Evolutionary conservation across 1,140 invertebrate species (phyloP).

Genomic region (Drosophila nigromelanica): DNA sequence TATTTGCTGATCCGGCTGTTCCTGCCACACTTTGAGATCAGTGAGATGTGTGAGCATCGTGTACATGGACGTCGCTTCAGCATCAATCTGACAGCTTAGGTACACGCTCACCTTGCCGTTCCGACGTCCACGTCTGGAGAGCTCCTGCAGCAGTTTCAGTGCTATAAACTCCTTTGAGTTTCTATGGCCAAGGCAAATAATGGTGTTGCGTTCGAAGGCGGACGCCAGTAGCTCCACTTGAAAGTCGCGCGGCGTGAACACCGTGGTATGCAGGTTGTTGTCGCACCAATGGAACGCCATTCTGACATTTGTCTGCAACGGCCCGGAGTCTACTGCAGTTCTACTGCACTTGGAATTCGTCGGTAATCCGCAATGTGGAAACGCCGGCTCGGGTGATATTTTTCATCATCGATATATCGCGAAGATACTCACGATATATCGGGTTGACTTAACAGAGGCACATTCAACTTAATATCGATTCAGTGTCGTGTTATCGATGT

Average conservation of each 20-base stretch:
- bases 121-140: constrained; percentile 85
- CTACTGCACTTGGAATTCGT: constrained; percentile 35
- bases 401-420: constrained; percentile 31
- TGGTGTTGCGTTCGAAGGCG: constrained; percentile 91
- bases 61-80: constrained; percentile 55
- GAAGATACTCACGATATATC: constrained; percentile 5
- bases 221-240: constrained; percentile 93
- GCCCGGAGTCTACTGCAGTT: constrained; percentile 13
- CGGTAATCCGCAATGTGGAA: constrained; percentile 40
- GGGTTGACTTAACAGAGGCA: too few relatives aligned
- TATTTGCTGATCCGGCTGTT: constrained; percentile 46
- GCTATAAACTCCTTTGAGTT: constrained; percentile 95
- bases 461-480: too few relatives aligned
- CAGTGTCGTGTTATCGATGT: not conserved
- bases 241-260: constrained; percentile 90
- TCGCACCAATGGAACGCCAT: constrained; percentile 84
- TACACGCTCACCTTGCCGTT: constrained; percentile 65
- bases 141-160: constrained; percentile 93
- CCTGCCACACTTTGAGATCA: constrained; percentile 76
- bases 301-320: constrained; percentile 37
- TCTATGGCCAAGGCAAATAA: constrained; percentile 92
- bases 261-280: constrained; percentile 83
- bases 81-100: constrained; percentile 51
- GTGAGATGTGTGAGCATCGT: constrained; percentile 76
- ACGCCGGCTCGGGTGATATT: constrained; percentile 45